These are phyloP conservation scores for Eulemur rufifrons DNA, from an alignment of 2,113 vertebrate genomes.

Conservation along the genomic window DNA sequence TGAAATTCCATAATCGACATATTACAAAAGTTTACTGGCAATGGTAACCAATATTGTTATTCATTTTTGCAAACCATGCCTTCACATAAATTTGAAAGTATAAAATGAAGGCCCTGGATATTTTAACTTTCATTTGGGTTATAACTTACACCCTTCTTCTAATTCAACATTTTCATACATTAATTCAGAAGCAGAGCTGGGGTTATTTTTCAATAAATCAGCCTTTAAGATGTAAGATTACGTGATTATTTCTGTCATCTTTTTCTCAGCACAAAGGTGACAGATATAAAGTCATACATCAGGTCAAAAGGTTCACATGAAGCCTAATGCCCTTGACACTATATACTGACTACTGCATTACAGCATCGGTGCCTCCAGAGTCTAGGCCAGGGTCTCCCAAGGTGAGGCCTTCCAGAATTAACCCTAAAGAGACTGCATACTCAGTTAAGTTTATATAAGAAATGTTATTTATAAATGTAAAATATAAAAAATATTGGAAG, in stretches of 20 bases:
- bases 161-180: conserved; percentile 44
- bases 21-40: conserved; percentile 3
- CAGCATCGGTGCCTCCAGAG: not conserved
- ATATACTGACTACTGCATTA: not conserved
- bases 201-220: conserved; percentile 24
- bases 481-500: not conserved
- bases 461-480: not conserved
- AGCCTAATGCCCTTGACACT: too few species aligned
- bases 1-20: conserved; percentile 15
- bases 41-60: not conserved
- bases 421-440: not conserved
- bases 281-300: not conserved
- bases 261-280: not conserved
- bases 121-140: conserved; percentile 21
- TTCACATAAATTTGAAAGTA: conserved; percentile 30
- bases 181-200: conserved; percentile 22
- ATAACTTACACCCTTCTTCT: not conserved
- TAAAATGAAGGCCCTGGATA: conserved; percentile 29
- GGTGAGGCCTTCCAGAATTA: not conserved
- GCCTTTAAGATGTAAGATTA: not conserved
- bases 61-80: conserved; percentile 36
- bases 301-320: not conserved
- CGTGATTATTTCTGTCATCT: conserved; percentile 8
- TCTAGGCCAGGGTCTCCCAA: not conserved
- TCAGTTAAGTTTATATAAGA: not conserved